Conservation (phyloP, 2,888 invertebrate genomes). For the Spisula subtruncata region DNA sequence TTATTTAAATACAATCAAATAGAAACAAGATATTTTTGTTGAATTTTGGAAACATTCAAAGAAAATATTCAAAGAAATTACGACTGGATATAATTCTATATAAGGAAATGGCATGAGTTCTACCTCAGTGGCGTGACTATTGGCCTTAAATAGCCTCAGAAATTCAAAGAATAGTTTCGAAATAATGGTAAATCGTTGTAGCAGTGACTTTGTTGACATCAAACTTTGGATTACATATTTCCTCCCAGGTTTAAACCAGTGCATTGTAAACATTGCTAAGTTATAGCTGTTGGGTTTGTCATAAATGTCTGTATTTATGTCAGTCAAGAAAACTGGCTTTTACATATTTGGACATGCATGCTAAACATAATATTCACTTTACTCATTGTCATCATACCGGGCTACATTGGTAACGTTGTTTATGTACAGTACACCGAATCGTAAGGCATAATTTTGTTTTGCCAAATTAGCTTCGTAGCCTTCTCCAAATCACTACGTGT, state of each 20-base stretch:
- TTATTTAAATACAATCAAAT: conserved; percentile 16
- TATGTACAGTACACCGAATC: no score
- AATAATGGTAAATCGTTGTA: background rate
- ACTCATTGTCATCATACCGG: no score
- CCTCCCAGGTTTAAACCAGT: background rate
- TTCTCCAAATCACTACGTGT: no score
- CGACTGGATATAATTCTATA: background rate
- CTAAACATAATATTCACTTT: no score
- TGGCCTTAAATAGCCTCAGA: background rate
- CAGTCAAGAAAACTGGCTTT: conserved; percentile 1
- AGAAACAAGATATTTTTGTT: background rate
- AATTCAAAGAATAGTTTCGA: background rate
- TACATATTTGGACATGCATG: background rate
- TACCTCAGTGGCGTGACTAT: background rate
- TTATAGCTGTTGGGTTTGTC: background rate
- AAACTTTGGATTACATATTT: background rate
- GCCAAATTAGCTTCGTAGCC: no score
- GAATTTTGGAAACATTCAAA: background rate
- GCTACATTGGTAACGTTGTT: no score
- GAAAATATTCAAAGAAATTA: background rate
- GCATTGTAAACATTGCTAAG: background rate
- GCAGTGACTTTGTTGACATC: background rate
- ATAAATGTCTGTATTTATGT: background rate
- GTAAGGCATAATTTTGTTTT: no score
- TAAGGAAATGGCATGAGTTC: background rate